Evolutionary conservation across 2,113 vertebrate species (phyloP), one percentile per base, ranked within the genome.

Genomic region (Nestor notabilis): DNA sequence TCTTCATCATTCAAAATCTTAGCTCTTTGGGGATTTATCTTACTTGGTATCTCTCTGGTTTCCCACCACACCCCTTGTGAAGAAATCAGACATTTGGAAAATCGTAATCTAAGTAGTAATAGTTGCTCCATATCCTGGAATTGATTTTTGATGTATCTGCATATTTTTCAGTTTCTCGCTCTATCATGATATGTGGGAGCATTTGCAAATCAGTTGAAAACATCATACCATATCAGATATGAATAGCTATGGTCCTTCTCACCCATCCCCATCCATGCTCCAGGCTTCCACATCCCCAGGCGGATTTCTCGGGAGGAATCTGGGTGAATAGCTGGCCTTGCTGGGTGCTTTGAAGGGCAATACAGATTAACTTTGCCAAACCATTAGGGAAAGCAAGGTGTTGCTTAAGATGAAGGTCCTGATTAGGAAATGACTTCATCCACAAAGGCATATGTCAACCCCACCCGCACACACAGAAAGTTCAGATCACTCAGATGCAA

Each of bases 321-420:
- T 83, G 47, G 81, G 71, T 56, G 75, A 90, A 90, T 33, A 95
- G 70, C 41, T 64, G 78, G 63, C 47, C 63, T 64, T 58, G 75
- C 68, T 74, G 87, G 52, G 20, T 90, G 65, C 82, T 97, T 94
- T 97, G 93, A 93, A 97, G 65, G 74, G 68, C 35, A 80, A 69
- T 17, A 60, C 27, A 72, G 66, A 64, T 71, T n/a, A 78, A 28
- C 58, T 86, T 37, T 92, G 83, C 90, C 83, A 95, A 91, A 93
- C 41, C 61, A 95, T 84, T 90, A 96, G 80, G 95, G 77, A 96
- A 96, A 96, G 69, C 69, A 84, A 95, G 64, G 17, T 80, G 27
- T 93, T 95, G 92, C 82, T 65, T 70, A 93, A 92, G 17, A 65
- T 87, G 80, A 89, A 94, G 69, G 61, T 87, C 61, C 29, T 95